These are phyloP conservation scores for Thamnophis elegans DNA, from an alignment of 2,797 vertebrate genomes.

Conservation along the genomic window DNA sequence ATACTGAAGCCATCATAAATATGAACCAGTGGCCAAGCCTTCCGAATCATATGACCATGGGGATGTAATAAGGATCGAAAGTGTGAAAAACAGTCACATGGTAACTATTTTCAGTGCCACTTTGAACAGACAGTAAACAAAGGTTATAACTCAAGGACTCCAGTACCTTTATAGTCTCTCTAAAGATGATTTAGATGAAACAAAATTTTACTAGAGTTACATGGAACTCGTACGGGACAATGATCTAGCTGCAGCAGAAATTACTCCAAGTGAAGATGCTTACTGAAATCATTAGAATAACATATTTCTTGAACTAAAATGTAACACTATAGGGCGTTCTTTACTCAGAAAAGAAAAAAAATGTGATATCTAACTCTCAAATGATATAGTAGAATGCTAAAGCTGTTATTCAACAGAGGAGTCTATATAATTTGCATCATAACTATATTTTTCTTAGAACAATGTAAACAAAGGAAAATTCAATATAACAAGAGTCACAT, in stretches of 20 bases:
- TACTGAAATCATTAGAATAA: conserved; percentile 51
- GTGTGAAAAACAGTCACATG: neutral
- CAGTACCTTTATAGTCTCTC: neutral
- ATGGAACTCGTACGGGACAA: conserved; percentile 22
- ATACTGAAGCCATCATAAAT: neutral
- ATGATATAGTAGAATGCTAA: conserved; percentile 52
- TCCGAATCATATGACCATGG: neutral
- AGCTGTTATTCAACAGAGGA: conserved; percentile 56
- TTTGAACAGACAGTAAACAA: neutral
- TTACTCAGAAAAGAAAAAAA: conserved; percentile 55
- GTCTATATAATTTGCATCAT: conserved; percentile 63
- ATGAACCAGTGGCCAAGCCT: neutral
- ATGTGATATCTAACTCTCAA: conserved; percentile 56
- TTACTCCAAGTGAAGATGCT: conserved; percentile 48
- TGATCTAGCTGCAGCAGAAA: conserved; percentile 31
- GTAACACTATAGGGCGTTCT: conserved; percentile 48
- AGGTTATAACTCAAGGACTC: neutral
- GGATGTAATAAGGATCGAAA: neutral
- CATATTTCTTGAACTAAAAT: conserved; percentile 59
- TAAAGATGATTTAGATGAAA: conserved; percentile 37
- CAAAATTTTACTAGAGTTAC: conserved; percentile 27
- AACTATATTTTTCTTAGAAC: conserved; percentile 62
- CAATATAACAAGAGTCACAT: conserved; percentile 64
- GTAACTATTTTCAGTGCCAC: neutral
- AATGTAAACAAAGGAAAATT: conserved; percentile 62